Conservation (phyloP, 2,888 invertebrate genomes). For the Gastrophysa polygoni region DNA sequence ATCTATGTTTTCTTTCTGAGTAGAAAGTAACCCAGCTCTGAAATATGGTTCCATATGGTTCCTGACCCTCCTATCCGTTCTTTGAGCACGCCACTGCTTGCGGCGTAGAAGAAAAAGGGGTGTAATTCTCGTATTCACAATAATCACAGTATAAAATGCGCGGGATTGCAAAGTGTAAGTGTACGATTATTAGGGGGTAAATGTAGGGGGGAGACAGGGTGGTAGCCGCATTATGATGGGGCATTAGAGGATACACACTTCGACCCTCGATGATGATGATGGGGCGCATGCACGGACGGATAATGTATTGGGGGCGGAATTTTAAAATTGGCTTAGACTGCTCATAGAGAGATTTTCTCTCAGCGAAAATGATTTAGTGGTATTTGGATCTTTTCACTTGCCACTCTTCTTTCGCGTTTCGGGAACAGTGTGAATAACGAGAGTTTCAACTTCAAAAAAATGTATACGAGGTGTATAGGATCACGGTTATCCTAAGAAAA, state of each 20-base stretch:
- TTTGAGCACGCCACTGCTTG: neutral
- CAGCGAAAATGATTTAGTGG: neutral
- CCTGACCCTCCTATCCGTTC: neutral
- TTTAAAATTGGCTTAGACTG: constrained; percentile 49
- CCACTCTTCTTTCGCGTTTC: too few relatives aligned
- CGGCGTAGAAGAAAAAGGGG: constrained; percentile 3
- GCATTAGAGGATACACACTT: constrained; percentile 37
- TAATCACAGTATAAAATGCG: constrained; percentile 43
- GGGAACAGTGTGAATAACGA: too few relatives aligned
- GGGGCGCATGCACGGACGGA: constrained; percentile 17
- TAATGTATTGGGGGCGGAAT: constrained; percentile 47
- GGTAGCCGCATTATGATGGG: constrained; percentile 26
- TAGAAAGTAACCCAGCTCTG: too few relatives aligned
- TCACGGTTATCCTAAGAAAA: too few relatives aligned
- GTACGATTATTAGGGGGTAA: constrained; percentile 36
- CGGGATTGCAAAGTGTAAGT: constrained; percentile 41
- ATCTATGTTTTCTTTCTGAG: too few relatives aligned
- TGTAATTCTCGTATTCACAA: constrained; percentile 35
- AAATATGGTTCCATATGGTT: too few relatives aligned
- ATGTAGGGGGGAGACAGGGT: neutral
- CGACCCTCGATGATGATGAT: constrained; percentile 29
- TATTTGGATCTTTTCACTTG: too few relatives aligned
- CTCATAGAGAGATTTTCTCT: constrained; percentile 31
- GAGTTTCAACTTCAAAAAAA: too few relatives aligned
- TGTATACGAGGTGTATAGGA: too few relatives aligned